A percentile compares a stretch with the other conserved stretches of the same genome.
Conservation (phyloP, 2,797 vertebrate genomes). For the Phyllotis vaccarum region DNA sequence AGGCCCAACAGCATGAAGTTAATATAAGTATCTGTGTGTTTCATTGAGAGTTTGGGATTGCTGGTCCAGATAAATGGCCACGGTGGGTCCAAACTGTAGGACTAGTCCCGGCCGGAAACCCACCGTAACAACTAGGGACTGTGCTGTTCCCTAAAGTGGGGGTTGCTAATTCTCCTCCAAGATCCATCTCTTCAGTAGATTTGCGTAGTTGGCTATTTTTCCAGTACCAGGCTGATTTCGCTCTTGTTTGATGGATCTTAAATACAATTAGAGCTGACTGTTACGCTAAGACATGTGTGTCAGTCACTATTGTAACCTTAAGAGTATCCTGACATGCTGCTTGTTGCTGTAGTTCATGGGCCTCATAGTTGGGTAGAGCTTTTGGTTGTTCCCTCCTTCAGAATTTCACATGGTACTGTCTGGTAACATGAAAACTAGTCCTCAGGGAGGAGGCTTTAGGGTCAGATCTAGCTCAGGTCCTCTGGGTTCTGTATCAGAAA, state of each 20-base stretch:
- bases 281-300: background rate
- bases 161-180: no score
- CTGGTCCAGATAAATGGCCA: no score
- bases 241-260: background rate
- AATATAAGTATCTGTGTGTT: no score
- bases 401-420: background rate
- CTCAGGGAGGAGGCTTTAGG: background rate
- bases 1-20: no score
- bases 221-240: background rate
- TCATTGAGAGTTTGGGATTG: no score
- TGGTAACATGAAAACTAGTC: background rate
- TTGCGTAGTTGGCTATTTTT: background rate
- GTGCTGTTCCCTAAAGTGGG: background rate
- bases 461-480: background rate
- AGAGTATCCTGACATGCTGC: background rate
- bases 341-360: background rate
- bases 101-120: no score
- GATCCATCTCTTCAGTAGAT: background rate
- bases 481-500: background rate
- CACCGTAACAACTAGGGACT: no score
- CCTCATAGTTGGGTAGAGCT: background rate
- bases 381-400: background rate
- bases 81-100: no score
- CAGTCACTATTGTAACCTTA: background rate
- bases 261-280: background rate